Evolutionary conservation across 2,113 vertebrate genomes (phyloP), one percentile per base, ranked within the genome.

Genomic region (Macquaria australasica): DNA sequence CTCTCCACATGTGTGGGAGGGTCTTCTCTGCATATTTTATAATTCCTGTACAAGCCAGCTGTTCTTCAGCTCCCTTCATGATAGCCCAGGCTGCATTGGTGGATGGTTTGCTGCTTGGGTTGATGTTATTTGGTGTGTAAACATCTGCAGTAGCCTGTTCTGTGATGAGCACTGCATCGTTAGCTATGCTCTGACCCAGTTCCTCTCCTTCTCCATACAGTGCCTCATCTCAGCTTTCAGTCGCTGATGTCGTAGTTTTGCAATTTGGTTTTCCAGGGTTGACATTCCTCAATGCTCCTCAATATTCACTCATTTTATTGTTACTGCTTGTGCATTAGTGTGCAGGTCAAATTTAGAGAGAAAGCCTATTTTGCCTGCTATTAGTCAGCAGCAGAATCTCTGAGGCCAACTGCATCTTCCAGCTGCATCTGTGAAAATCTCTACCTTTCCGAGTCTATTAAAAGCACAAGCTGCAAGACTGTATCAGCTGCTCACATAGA

Each of bases 121-220:
- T 89, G 77, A 84, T 88, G 83, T 86, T 90, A 68, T 83, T 69
- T 82, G 41, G 55, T 73, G 87, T 92, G 81, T 81, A 87, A 91
- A 94, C 91, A 92, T 92, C 92, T 93, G 91, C 87, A 87, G 71
- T 73, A 53, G 58, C 59, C 82, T 81, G 73, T 74, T 88, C 79
- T 77, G 43, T 63, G 75, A 82, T 82, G 89, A 89, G 85, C 87
- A 21, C 45, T 39, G 68, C 80, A 68, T 79, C 79, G 63, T 73
- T 73, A 80, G 75, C 85, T 73, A 67, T 70, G 66, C 79, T 68
- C 62, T 91, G 90, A 93, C 85, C 91, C 85, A 83, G 48, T 92
- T 93, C 63, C 72, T 81, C 64, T 87, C 25, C 25, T 64, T 77
- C 69, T 34, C 72, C 20, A 37, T 28, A 31, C 82, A 41, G 14